Evolutionary conservation across 64 coral and sea anemone species (phyloP).

Genomic region (Montipora capricornis): DNA sequence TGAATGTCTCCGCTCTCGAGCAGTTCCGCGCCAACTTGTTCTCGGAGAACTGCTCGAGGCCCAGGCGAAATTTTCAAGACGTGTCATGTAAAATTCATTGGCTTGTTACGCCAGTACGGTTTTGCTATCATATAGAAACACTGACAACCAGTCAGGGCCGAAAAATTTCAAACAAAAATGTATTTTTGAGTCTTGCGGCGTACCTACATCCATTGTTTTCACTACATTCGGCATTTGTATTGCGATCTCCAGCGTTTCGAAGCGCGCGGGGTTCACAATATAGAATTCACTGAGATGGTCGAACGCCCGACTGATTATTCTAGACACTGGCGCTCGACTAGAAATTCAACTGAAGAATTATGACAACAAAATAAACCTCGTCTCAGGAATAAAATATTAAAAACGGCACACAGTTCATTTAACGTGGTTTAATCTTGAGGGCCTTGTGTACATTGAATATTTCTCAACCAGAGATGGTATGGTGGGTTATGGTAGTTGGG

Average conservation of each 20-base stretch:
- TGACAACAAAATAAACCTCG: not conserved
- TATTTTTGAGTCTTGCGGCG: conserved; percentile 28
- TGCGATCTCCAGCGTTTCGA: conserved; percentile 34
- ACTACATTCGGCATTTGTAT: conserved; percentile 48
- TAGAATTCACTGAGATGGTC: not conserved
- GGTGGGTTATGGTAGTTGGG: not conserved
- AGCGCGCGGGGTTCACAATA: conserved; percentile 11
- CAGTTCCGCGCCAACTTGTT: conserved; percentile 16
- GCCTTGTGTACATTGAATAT: conserved; percentile 34
- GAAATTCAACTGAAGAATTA: conserved; percentile 14
- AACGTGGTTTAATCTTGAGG: conserved; percentile 27
- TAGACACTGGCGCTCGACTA: conserved; percentile 22
- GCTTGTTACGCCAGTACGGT: conserved; percentile 38
- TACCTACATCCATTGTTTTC: not conserved
- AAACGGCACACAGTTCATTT: conserved; percentile 42
- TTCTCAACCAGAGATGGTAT: conserved; percentile 12
- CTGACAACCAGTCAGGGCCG: conserved; percentile 39
- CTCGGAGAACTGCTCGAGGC: conserved; percentile 10
- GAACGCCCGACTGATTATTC: conserved; percentile 26
- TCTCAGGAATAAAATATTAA: conserved; percentile 37
- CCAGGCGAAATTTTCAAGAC: conserved; percentile 42
- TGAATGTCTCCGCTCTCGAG: not conserved
- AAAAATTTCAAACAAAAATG: conserved; percentile 18
- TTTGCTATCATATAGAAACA: conserved; percentile 19
- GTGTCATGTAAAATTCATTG: conserved; percentile 60